phyloP scores from a whole-genome alignment of 2,797 vertebrate genomes.

The Halcyon smyrnensis region DNA sequence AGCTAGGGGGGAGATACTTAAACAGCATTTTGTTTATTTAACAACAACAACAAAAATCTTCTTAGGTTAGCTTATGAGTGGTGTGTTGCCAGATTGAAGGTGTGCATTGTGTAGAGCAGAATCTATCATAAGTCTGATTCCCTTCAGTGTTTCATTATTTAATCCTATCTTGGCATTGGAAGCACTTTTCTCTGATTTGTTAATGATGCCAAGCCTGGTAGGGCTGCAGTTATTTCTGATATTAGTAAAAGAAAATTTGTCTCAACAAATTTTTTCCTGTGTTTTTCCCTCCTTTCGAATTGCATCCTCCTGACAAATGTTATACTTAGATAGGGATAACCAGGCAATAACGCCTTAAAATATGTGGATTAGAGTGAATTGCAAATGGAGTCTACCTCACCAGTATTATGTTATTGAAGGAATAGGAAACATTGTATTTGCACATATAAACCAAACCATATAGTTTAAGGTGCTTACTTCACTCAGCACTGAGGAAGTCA shows the following conservation, averaged over 20 bases:
- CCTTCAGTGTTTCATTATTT: not conserved
- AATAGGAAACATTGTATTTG: not conserved
- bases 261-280: not conserved
- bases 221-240: not conserved
- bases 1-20: not conserved
- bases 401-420: not conserved
- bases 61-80: not conserved
- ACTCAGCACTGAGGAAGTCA: not conserved
- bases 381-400: not conserved
- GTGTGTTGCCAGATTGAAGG: not conserved
- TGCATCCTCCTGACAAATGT: not conserved
- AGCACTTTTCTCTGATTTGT: not conserved
- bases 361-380: not conserved
- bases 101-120: not conserved
- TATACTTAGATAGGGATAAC: not conserved
- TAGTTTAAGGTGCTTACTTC: not conserved
- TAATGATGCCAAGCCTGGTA: not conserved
- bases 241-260: not conserved
- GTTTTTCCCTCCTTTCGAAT: not conserved
- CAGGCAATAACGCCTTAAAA: not conserved
- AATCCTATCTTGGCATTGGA: not conserved
- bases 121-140: accelerated
- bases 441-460: not conserved
- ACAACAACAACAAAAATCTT: not conserved
- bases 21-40: not conserved